Evolutionary conservation across 1,140 invertebrate genomes (phyloP).

Genomic region (Psilanteris sp.): DNA sequence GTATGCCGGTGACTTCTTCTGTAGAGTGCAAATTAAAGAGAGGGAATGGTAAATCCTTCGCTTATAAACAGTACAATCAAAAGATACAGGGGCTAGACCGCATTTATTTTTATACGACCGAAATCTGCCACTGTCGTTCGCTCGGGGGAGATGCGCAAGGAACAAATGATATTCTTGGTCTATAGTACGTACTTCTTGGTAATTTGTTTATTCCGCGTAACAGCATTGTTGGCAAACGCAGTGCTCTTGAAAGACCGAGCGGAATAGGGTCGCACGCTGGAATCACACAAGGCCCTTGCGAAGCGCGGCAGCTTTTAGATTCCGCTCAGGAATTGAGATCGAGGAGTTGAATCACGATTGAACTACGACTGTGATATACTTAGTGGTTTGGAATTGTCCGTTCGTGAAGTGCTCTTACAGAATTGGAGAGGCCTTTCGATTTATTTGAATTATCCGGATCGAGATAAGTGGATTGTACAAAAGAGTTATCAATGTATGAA

Average conservation of each 20-base stretch:
- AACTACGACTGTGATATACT: conserved; percentile 51
- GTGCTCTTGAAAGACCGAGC: background rate
- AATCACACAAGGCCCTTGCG: conserved; percentile 1
- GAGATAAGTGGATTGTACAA: conserved; percentile 37
- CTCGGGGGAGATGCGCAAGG: conserved; percentile 44
- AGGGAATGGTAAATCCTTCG: conserved; percentile 30
- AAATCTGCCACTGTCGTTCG: background rate
- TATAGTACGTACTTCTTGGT: conserved; percentile 38
- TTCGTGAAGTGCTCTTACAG: conserved; percentile 58
- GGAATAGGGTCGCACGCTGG: background rate
- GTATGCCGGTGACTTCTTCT: conserved; percentile 36
- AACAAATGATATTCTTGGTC: conserved; percentile 60
- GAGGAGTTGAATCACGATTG: conserved; percentile 16
- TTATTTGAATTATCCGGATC: conserved; percentile 42
- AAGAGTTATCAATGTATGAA: conserved; percentile 32
- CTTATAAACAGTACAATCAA: conserved; percentile 16
- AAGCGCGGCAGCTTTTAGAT: conserved; percentile 12
- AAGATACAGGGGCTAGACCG: conserved; percentile 14
- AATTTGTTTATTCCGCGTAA: conserved; percentile 30
- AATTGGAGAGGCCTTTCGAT: conserved; percentile 60
- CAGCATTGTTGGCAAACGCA: conserved; percentile 1
- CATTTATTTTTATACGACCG: conserved; percentile 24
- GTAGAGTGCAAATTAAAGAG: conserved; percentile 20
- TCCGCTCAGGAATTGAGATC: conserved; percentile 36
- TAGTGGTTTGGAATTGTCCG: conserved; percentile 58